Evolutionary conservation across 2,797 vertebrate genomes (phyloP), one percentile per base, ranked within the genome.

Genomic region (Liparis tanakae): DNA sequence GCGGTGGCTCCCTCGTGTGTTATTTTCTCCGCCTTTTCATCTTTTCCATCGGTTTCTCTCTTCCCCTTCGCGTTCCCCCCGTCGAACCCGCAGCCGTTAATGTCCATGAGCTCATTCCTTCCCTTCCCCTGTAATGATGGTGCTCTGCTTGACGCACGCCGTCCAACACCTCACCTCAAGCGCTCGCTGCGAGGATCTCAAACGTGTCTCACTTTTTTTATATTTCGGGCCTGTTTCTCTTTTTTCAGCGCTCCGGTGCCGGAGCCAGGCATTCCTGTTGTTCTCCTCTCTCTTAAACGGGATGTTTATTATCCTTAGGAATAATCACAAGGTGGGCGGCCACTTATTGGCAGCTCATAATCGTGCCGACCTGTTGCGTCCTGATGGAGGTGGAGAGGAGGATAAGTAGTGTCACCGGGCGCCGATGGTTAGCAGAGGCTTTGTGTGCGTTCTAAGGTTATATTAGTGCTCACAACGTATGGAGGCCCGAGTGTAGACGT

Each of bases 51-150:
- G 76, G 78, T 83, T 85, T 68, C 80, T 74, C 80, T 76, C 68
- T 76, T 74, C 76, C 75, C 72, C 83, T 79, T 57, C 1, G 54
- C 68, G 56, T 77, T 81, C 85, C 82, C 81, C 76, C 81, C 22
- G 66, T 30, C 76, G 69, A 93, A 92, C 87, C 90, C 81, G 60
- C 90, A 91, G 90, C 90, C 87, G 65, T 88, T 92, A 88, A 88
- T 85, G 87, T 87, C 87, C 48, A 90, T 92, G 92, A 92, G 90
- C 90, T 93, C 91, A 92, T 90, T 93, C 77, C 85, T 93, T 94
- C 91, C 91, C 85, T 90, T 86, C 76, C 87, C 81, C 76, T 89
- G 70, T 85, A 89, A 91, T 92, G 90, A 92, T 84, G 67, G 71
- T 79, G 82, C 80, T 85, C 80, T 75, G 88, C 85, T 89, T 86